Conservation (phyloP, 2,113 vertebrate genomes). For the Phaethornis superciliosus region DNA sequence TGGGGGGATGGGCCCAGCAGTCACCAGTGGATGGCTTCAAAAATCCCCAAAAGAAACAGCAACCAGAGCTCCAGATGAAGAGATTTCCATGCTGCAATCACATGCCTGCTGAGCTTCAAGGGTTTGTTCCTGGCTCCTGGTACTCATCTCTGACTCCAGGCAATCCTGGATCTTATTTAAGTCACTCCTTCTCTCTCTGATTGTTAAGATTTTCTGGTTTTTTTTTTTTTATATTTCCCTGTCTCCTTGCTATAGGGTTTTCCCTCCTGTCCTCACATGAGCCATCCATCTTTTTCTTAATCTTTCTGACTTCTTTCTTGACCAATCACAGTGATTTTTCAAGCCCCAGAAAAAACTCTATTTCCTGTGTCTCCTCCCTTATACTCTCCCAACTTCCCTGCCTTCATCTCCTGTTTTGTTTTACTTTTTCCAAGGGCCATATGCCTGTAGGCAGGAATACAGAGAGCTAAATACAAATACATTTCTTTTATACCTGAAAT, state of each 20-base stretch:
- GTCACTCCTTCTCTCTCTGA: background rate
- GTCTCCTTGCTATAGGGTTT: background rate
- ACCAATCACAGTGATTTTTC: slow-evolving; percentile 5
- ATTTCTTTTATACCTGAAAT: background rate
- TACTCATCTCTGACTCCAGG: background rate
- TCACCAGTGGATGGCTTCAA: background rate
- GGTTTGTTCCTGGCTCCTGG: background rate
- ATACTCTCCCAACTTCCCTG: background rate
- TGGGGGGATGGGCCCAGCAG: accelerated
- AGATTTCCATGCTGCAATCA: background rate
- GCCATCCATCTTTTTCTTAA: background rate
- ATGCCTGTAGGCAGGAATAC: background rate
- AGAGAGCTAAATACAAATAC: background rate
- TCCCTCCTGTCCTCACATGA: background rate
- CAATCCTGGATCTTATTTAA: background rate
- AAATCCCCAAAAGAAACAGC: background rate
- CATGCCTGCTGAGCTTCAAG: background rate
- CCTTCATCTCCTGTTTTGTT: background rate
- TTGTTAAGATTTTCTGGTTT: background rate
- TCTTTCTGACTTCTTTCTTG: background rate
- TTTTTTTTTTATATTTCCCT: background rate
- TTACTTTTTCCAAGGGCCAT: background rate
- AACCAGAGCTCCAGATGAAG: background rate
- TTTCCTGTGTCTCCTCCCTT: background rate
- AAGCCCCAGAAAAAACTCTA: background rate